Percentiles rank a stretch among this genome's conserved stretches.
phyloP scores from a whole-genome alignment of 2,113 vertebrate species.

The Percopsis transmontana region DNA sequence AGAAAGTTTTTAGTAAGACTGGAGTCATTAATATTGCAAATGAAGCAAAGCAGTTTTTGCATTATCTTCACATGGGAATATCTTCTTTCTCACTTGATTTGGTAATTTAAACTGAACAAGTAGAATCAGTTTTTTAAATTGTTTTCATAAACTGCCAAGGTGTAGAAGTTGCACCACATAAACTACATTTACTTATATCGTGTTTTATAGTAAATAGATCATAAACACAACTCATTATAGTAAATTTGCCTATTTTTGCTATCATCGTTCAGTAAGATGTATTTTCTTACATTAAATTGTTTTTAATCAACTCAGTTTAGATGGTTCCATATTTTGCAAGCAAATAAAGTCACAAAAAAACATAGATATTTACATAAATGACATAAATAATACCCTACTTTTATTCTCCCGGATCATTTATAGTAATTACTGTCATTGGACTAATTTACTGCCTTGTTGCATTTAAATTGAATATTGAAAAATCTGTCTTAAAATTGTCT shows the following conservation, averaged over 20 bases:
- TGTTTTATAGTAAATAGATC: no score
- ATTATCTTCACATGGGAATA: slow-evolving; percentile 55
- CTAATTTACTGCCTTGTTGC: slow-evolving; percentile 52
- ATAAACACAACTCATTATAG: slow-evolving; percentile 2
- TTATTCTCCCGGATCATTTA: slow-evolving; percentile 29
- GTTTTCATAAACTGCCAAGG: slow-evolving; percentile 43
- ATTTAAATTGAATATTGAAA: slow-evolving; percentile 29
- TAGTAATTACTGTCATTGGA: slow-evolving; percentile 42
- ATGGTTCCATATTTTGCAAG: slow-evolving; percentile 45
- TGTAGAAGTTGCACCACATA: slow-evolving; percentile 31
- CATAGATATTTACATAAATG: slow-evolving; percentile 1
- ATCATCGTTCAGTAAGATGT: slow-evolving; percentile 7
- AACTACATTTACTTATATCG: no score
- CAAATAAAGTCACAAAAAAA: slow-evolving; percentile 43
- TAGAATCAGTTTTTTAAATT: slow-evolving; percentile 31
- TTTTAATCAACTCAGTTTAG: slow-evolving; percentile 25
- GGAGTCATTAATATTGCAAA: slow-evolving; percentile 68
- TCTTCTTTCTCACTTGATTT: slow-evolving; percentile 53
- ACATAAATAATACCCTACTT: slow-evolving; percentile 21
- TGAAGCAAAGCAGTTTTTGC: slow-evolving; percentile 71
- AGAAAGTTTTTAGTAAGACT: slow-evolving; percentile 66
- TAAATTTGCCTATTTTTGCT: slow-evolving; percentile 3
- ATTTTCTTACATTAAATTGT: slow-evolving; percentile 9
- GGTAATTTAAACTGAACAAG: slow-evolving; percentile 47
- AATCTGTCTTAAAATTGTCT: slow-evolving; percentile 45